Conservation (phyloP, 2,888 invertebrate genomes). For the Argynnis bischoffii region DNA sequence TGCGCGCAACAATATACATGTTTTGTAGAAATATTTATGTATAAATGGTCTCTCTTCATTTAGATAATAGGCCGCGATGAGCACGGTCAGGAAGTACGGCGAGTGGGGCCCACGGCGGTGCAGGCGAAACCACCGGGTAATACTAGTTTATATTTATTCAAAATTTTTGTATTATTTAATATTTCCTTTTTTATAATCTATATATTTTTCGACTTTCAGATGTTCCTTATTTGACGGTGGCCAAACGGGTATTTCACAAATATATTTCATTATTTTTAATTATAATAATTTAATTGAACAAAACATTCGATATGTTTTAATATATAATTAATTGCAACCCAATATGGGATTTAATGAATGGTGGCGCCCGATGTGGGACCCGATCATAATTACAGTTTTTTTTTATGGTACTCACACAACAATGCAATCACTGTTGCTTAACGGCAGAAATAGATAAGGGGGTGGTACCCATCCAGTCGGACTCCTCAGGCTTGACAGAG, state of each 20-base stretch:
- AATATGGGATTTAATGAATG: too few relatives aligned
- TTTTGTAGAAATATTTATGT: background rate
- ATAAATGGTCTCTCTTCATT: slow-evolving; percentile 46
- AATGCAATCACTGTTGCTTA: too few relatives aligned
- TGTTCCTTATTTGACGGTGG: slow-evolving; percentile 78
- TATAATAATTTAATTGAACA: too few relatives aligned
- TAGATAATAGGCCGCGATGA: slow-evolving; percentile 85
- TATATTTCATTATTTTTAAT: background rate
- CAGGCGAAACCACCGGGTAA: slow-evolving; percentile 82
- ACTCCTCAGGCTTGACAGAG: too few relatives aligned
- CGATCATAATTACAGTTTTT: too few relatives aligned
- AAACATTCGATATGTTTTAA: too few relatives aligned
- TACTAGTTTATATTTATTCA: background rate
- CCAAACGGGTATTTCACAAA: slow-evolving; percentile 52
- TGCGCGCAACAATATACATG: too few relatives aligned
- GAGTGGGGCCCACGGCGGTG: slow-evolving; percentile 86
- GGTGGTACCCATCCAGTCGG: too few relatives aligned
- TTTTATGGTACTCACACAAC: too few relatives aligned
- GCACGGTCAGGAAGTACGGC: slow-evolving; percentile 81
- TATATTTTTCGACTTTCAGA: slow-evolving; percentile 56
- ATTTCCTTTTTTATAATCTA: background rate
- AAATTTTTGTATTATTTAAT: background rate
- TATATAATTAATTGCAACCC: too few relatives aligned
- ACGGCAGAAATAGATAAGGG: too few relatives aligned
- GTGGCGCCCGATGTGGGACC: slow-evolving; percentile 1